Conservation (phyloP, 2,113 vertebrate species). For the Paradisaea rubra region DNA sequence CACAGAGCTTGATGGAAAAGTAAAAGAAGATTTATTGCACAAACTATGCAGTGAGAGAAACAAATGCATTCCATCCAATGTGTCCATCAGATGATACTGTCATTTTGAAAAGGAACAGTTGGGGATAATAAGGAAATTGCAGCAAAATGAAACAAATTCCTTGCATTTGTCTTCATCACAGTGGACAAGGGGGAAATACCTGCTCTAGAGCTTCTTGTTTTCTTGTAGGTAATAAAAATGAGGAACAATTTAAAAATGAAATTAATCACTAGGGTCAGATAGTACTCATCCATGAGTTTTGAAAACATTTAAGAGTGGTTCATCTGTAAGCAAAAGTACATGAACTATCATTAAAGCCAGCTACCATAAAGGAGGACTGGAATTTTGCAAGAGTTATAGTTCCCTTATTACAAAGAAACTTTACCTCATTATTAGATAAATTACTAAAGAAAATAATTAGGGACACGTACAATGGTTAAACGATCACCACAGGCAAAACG, state of each 20-base stretch:
- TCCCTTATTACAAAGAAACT: neutral
- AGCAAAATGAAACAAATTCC: neutral
- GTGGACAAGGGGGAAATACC: neutral
- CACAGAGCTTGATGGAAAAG: neutral
- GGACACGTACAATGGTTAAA: neutral
- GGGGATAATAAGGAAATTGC: neutral
- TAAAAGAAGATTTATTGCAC: neutral
- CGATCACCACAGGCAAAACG: neutral
- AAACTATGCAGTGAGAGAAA: neutral
- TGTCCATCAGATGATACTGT: neutral
- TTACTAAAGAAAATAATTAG: constrained; percentile 30
- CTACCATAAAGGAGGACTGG: neutral
- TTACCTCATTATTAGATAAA: neutral
- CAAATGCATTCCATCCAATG: neutral
- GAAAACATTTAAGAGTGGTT: neutral
- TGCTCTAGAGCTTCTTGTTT: neutral
- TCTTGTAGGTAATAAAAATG: neutral
- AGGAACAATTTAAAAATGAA: neutral
- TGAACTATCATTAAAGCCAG: neutral
- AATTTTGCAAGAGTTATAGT: neutral
- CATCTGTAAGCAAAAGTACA: neutral
- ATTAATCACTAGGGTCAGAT: neutral
- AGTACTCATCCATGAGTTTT: neutral
- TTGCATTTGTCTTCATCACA: neutral
- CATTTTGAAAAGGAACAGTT: neutral